Evolutionary conservation across 2,888 invertebrate genomes (phyloP).

Genomic region (Macrophya alboannulata): DNA sequence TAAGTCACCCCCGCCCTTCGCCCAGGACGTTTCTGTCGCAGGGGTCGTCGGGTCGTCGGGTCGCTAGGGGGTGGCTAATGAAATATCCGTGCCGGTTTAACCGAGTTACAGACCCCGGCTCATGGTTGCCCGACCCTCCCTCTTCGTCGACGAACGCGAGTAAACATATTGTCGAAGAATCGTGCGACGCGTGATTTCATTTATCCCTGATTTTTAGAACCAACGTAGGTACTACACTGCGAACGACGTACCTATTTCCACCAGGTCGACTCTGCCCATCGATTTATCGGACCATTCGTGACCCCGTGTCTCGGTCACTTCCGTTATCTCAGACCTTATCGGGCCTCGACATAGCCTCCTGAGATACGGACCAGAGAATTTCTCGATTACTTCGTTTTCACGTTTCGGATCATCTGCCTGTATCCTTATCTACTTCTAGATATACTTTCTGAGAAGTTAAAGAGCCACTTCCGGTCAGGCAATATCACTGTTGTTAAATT

Average conservation of each 20-base stretch:
- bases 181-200: conserved; percentile 63
- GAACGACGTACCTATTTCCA: not conserved
- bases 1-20: conserved; percentile 65
- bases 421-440: conserved; percentile 2
- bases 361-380: not conserved
- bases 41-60: conserved; percentile 53
- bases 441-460: not conserved
- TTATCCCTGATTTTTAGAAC: conserved; percentile 48
- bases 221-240: not conserved
- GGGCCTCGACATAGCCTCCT: not conserved
- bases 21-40: conserved; percentile 52
- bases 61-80: conserved; percentile 75
- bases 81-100: conserved; percentile 79
- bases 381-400: not conserved
- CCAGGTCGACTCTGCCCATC: conserved; percentile 1
- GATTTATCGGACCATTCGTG: conserved; percentile 39
- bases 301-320: conserved; percentile 36
- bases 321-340: conserved; percentile 9
- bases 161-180: conserved; percentile 79
- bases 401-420: not conserved
- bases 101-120: conserved; percentile 74
- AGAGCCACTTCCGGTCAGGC: not conserved
- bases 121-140: conserved; percentile 63
- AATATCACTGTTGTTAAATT: not conserved
- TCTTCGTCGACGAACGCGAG: conserved; percentile 70